Percentiles rank a stretch among this genome's conserved stretches.
Evolutionary conservation across 2,888 invertebrate species (phyloP).

Genomic region (Eupithecia abbreviata): DNA sequence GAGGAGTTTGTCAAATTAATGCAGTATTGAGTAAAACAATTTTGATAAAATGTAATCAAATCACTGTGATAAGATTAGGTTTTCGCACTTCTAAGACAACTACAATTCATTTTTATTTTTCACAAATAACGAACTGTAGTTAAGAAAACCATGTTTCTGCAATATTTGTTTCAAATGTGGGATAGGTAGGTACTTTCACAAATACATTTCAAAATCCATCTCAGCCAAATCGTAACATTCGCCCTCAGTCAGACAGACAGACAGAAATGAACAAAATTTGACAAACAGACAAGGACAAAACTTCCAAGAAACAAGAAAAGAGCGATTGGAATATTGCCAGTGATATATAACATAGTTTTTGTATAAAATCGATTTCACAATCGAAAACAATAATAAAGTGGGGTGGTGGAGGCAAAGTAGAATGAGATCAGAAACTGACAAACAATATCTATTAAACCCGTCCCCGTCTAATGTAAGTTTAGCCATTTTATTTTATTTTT

Average conservation of each 20-base stretch:
- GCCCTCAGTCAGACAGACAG: background rate
- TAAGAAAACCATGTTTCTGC: slow-evolving; percentile 12
- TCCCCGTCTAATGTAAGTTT: no score
- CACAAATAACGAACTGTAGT: slow-evolving; percentile 11
- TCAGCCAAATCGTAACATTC: slow-evolving; percentile 10
- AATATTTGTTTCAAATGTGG: slow-evolving; percentile 4
- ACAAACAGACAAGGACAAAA: background rate
- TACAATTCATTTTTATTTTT: slow-evolving; percentile 31
- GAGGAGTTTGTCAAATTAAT: slow-evolving; percentile 51
- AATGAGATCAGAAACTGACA: no score
- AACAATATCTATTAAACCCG: no score
- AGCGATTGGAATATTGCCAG: background rate
- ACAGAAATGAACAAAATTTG: background rate
- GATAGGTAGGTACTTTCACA: slow-evolving; percentile 19
- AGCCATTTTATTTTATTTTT: no score
- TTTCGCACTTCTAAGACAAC: slow-evolving; percentile 38
- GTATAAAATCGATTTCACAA: background rate
- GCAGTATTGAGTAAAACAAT: slow-evolving; percentile 57
- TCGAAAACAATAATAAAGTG: background rate
- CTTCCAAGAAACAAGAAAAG: background rate
- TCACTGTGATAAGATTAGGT: slow-evolving; percentile 69
- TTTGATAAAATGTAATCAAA: slow-evolving; percentile 65
- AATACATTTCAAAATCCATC: slow-evolving; percentile 26
- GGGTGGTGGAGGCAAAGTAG: no score
- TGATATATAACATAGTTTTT: background rate